Base-by-base conservation (phyloP, 2,797 vertebrate genomes). In the Halcyon leucocephala region DNA sequence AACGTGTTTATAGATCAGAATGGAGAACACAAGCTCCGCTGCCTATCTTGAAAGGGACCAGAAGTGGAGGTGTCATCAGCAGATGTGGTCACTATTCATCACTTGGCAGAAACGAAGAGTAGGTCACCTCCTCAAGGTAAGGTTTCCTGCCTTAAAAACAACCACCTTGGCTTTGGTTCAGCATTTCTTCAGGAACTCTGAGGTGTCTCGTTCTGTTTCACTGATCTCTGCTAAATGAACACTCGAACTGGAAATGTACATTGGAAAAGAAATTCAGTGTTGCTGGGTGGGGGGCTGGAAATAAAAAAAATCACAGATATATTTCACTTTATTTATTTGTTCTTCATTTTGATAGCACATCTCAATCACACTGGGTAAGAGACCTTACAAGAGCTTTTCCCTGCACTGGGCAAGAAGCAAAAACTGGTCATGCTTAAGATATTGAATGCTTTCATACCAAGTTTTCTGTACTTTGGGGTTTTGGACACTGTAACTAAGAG, bases 311-410 rank as follows among this genome's bases (percentile, higher is more conserved):
- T 20, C 79, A 77, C 52, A 87, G 15, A 26, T 66, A 13, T 33
- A 13, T 81, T 92, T 93, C 19, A 85, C 26, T 89, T 60, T 49
- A 51, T 91, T 93, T 89, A 87, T 89, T 96, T 93, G 71, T 89
- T 97, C 95, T 97, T 95, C 70, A 37, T 73, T 95, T 96, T 85
- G 93, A 89, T 86, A 97, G 93, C 86, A 90, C 54, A 95, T 70
- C 57, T 92, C 62, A 60, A 74, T 82, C 61, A 86, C 72, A 73
- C 33, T 83, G 92, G 62, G 66, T 95, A 80, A 90, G 80, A 95
- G 90, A 90, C 76, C 55, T 96, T 93, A 95, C 76, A 93, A 96
- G 89, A 94, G 73, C 70, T 96, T 94, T 74, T 33, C 90, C 81
- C 49, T 95, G 89, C 54, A 72, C 62, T 69, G 70, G 78, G 82